A percentile compares a stretch with the other conserved stretches of the same genome.
Evolutionary conservation across 2,888 invertebrate genomes (phyloP).

Genomic region (Drosophila stalkeri): DNA sequence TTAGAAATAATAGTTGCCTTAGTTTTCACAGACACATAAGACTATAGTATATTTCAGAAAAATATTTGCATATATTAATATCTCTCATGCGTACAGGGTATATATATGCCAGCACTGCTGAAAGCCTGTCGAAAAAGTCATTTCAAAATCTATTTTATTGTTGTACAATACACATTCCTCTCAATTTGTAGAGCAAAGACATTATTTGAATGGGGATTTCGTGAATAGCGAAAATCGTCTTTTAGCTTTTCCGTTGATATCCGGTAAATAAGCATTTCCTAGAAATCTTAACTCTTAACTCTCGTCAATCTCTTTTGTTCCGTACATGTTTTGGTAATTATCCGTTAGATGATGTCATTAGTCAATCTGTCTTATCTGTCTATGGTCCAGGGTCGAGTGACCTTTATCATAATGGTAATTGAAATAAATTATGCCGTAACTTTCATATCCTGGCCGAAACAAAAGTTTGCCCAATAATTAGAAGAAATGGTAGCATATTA

Average conservation of each 20-base stretch:
- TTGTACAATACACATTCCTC: constrained; percentile 14
- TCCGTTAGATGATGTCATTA: constrained; percentile 54
- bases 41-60: neutral
- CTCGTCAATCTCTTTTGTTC: neutral
- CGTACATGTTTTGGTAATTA: constrained; percentile 32
- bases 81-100: constrained; percentile 21
- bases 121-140: neutral
- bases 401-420: constrained; percentile 54
- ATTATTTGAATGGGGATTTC: constrained; percentile 12
- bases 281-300: neutral
- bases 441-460: constrained; percentile 24
- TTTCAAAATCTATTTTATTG: constrained; percentile 20
- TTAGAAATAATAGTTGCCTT: neutral
- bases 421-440: constrained; percentile 57
- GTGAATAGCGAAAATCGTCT: constrained; percentile 19
- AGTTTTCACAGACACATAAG: neutral
- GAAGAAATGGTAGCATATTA: constrained; percentile 26
- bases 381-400: constrained; percentile 29
- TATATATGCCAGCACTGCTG: neutral
- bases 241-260: neutral
- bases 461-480: constrained; percentile 28
- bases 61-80: no score
- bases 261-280: constrained; percentile 1
- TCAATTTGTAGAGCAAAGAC: constrained; percentile 15
- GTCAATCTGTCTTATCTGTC: constrained; percentile 16